Conservation (phyloP, 1,140 invertebrate genomes). For the Ruditapes philippinarum region DNA sequence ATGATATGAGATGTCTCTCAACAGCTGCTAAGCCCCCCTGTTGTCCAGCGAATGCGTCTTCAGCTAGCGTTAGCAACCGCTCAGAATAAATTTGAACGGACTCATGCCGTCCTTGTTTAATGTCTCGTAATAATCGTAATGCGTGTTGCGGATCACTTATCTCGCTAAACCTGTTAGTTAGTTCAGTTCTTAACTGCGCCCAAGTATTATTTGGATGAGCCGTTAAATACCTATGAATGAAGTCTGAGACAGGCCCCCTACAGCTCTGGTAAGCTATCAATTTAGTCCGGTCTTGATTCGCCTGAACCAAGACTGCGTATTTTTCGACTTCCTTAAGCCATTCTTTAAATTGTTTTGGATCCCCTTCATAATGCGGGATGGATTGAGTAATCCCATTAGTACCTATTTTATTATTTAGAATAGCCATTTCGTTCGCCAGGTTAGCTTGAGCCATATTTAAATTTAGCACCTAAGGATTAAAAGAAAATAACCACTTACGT, state of each 20-base stretch:
- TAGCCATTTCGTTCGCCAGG: no score
- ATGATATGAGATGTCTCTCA: not conserved
- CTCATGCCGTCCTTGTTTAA: not conserved
- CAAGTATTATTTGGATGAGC: not conserved
- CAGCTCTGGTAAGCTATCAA: not conserved
- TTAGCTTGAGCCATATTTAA: no score
- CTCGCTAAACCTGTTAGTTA: not conserved
- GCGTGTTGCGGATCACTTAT: slow-evolving; percentile 46
- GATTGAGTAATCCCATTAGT: no score
- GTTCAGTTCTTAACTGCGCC: slow-evolving; percentile 22
- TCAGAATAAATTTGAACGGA: not conserved
- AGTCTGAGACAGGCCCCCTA: not conserved
- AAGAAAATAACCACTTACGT: no score
- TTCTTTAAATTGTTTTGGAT: not conserved
- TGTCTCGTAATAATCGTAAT: slow-evolving; percentile 5
- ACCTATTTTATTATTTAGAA: no score
- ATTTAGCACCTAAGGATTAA: no score
- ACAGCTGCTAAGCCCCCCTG: not conserved
- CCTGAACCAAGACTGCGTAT: not conserved
- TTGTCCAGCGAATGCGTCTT: not conserved
- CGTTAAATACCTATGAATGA: slow-evolving; percentile 2
- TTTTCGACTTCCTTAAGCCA: slow-evolving; percentile 29
- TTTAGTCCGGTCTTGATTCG: not conserved
- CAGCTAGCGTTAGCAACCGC: not conserved
- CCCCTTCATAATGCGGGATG: not conserved